These are phyloP conservation scores for Galagoides demidoff DNA, from an alignment of 2,797 vertebrate species.

Conservation along the genomic window DNA sequence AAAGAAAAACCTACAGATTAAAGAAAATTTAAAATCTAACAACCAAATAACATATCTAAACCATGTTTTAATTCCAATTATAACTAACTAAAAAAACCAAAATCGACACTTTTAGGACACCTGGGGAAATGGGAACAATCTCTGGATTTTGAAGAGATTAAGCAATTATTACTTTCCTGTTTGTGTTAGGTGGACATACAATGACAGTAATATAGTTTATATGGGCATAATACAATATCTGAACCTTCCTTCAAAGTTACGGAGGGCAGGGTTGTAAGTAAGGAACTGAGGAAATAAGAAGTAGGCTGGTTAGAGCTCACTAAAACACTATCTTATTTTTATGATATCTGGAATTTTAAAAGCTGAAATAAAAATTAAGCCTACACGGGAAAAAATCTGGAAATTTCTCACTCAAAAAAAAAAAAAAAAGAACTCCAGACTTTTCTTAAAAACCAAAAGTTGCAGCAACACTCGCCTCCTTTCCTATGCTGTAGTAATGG, in stretches of 20 bases:
- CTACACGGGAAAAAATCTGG: neutral
- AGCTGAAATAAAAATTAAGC: neutral
- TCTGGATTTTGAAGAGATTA: constrained; percentile 13
- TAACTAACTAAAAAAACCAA: constrained; percentile 39
- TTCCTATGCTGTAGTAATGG: neutral
- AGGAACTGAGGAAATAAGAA: neutral
- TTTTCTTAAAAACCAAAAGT: neutral
- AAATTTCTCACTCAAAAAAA: neutral
- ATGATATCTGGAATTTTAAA: neutral
- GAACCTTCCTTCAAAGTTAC: neutral
- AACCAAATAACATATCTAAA: neutral
- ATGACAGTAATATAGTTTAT: neutral
- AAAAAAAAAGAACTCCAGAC: neutral
- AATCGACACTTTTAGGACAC: constrained; percentile 23
- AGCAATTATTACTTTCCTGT: neutral
- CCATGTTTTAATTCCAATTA: neutral
- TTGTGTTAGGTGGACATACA: neutral
- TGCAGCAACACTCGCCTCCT: neutral
- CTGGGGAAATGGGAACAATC: constrained; percentile 7
- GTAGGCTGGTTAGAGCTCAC: neutral
- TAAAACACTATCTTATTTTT: neutral
- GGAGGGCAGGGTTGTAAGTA: too few relatives aligned
- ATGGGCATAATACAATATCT: neutral
- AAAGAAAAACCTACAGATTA: neutral
- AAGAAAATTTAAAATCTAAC: neutral